Evolutionary conservation across 2,797 vertebrate species (phyloP), one percentile per base, ranked within the genome.

Genomic region (Epinephelus awoara): DNA sequence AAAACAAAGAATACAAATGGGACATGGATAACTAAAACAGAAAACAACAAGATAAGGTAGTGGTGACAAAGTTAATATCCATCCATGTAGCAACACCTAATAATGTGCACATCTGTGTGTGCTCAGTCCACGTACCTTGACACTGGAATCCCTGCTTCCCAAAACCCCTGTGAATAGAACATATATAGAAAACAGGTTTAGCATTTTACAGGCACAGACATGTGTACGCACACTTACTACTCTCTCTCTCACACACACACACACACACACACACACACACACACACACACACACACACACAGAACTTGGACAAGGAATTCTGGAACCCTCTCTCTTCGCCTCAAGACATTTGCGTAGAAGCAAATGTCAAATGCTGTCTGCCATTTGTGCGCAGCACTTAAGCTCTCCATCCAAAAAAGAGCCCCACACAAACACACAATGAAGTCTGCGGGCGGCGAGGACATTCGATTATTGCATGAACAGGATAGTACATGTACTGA

Each of bases 61-160:
- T 8, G 11, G 3, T 2, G 17, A 46, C 66, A 49, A 65, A 46
- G 13, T 23, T 29, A 18, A 42, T 12, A 42, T 42, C 0, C 2
- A 42, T 42, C 40, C 0, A 9, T 42, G 40, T 10, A 42, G 40
- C 40, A 42, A 11, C 40, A 42, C 40, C 40, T 42, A 3, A 34
- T 8, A 8, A 34, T 34, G 34, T 42, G 40, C 40, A 12, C 40
- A 12, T 42, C 40, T 44, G 64, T 58, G 54, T 11, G 47, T 5
- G 12, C 77, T 62, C 62, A 58, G 63, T 80, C 57, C 76, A 91
- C 97, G 91, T 96, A 99, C 98, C 98, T 97, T 99, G 97, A 95
- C 98, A 98, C 95, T 98, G 98, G 95, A 99, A 98, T 83, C 98
- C 98, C 92, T 99, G 97, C 89, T 99, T 99, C 78, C 98, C 98